These are phyloP conservation scores for Acronicta psi DNA, from an alignment of 2,888 invertebrate species.

Conservation along the genomic window DNA sequence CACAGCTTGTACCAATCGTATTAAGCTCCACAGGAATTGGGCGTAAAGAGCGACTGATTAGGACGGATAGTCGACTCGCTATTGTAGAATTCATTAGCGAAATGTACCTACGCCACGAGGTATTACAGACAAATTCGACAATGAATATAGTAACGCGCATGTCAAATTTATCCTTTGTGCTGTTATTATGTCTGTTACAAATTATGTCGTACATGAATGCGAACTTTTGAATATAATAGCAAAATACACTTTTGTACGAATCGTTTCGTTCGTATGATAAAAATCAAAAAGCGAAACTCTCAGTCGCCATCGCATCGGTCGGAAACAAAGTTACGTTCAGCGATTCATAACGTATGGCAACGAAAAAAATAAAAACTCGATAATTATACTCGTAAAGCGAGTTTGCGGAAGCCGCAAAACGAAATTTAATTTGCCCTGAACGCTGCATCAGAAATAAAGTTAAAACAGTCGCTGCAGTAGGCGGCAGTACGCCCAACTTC, in stretches of 20 bases:
- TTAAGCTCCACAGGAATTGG: constrained; percentile 72
- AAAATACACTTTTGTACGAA: constrained; percentile 25
- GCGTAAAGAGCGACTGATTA: constrained; percentile 80
- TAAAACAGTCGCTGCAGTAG: constrained; percentile 88
- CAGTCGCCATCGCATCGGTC: constrained; percentile 64
- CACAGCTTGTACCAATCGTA: constrained; percentile 64
- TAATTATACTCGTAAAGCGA: constrained; percentile 85
- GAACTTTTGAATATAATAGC: constrained; percentile 16
- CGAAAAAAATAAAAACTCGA: constrained; percentile 72
- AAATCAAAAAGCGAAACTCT: constrained; percentile 55
- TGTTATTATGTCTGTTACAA: constrained; percentile 28
- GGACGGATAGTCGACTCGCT: constrained; percentile 75
- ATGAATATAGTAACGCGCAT: constrained; percentile 58
- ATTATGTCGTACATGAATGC: constrained; percentile 21
- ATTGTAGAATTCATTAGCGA: constrained; percentile 80
- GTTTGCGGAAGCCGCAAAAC: constrained; percentile 88
- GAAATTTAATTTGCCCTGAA: constrained; percentile 89
- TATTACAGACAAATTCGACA: constrained; percentile 65
- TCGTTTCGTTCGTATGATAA: constrained; percentile 41
- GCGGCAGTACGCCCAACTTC: constrained; percentile 85
- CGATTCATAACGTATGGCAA: constrained; percentile 76
- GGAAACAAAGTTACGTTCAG: constrained; percentile 71
- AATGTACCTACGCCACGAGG: constrained; percentile 66
- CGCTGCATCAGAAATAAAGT: constrained; percentile 89
- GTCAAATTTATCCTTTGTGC: constrained; percentile 46